Conservation (phyloP, 2,113 vertebrate genomes). For the Anguilla rostrata region DNA sequence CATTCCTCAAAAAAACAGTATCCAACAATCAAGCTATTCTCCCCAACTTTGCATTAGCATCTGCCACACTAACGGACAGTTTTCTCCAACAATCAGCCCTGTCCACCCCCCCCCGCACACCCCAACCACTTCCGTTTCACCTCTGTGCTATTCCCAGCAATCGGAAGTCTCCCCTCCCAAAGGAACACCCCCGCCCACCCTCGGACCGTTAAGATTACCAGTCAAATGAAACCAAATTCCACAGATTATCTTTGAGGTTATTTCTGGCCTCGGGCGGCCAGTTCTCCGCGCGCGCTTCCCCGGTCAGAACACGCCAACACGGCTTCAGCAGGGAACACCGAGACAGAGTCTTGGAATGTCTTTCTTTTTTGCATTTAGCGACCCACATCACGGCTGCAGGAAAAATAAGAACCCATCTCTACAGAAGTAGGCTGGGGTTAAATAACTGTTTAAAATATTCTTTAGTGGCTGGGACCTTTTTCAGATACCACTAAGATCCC, state of each 20-base stretch:
- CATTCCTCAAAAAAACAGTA: no score
- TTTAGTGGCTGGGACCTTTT: no score
- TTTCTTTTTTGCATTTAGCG: background rate
- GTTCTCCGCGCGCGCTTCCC: background rate
- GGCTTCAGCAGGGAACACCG: no score
- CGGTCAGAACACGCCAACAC: background rate
- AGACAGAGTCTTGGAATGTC: background rate
- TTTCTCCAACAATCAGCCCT: no score
- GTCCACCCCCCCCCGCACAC: background rate
- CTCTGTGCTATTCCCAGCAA: background rate
- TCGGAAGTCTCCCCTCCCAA: background rate
- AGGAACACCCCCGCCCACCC: constrained; percentile 23
- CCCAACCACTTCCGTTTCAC: background rate
- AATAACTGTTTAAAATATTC: no score
- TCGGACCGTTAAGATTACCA: background rate
- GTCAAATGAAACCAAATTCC: background rate
- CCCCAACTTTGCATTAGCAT: no score
- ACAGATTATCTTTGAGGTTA: background rate
- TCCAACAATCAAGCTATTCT: no score
- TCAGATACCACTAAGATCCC: no score
- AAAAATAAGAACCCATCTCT: no score
- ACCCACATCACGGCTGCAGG: no score
- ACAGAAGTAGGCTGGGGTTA: no score
- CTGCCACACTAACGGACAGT: no score
- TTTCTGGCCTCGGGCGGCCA: background rate